Conservation (phyloP, 1,140 invertebrate genomes). For the Lithobius niger region DNA sequence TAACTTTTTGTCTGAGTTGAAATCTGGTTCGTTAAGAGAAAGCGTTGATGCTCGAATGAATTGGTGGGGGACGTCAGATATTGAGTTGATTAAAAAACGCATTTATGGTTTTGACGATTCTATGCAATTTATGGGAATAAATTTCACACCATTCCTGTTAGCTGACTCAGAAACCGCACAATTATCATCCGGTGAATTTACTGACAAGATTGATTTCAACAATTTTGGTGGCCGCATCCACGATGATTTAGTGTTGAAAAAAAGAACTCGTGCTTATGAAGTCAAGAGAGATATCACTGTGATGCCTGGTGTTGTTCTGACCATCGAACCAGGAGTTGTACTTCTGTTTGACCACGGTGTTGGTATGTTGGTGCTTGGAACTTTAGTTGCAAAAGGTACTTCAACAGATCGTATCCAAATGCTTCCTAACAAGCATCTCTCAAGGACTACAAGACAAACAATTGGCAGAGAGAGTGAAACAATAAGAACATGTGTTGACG, state of each 20-base stretch:
- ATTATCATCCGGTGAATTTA: slow-evolving; percentile 9
- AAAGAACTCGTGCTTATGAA: slow-evolving; percentile 56
- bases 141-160: slow-evolving; percentile 66
- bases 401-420: slow-evolving; percentile 66
- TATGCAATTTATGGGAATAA: slow-evolving; percentile 91
- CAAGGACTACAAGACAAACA: background rate
- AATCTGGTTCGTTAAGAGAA: slow-evolving; percentile 73
- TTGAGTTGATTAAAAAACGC: slow-evolving; percentile 54
- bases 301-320: slow-evolving; percentile 76
- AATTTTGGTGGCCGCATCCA: slow-evolving; percentile 70
- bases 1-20: slow-evolving; percentile 81
- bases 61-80: slow-evolving; percentile 81
- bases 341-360: slow-evolving; percentile 93
- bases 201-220: slow-evolving; percentile 38
- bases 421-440: slow-evolving; percentile 42
- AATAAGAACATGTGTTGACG: background rate
- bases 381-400: slow-evolving; percentile 68
- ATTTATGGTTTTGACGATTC: slow-evolving; percentile 99
- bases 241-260: slow-evolving; percentile 52
- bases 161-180: slow-evolving; percentile 19
- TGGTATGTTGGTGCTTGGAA: slow-evolving; percentile 88
- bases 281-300: slow-evolving; percentile 84
- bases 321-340: slow-evolving; percentile 75
- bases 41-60: slow-evolving; percentile 78
- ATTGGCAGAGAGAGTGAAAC: background rate